These are phyloP conservation scores for Chloroclysta siterata DNA, from an alignment of 2,888 invertebrate genomes.

Conservation along the genomic window DNA sequence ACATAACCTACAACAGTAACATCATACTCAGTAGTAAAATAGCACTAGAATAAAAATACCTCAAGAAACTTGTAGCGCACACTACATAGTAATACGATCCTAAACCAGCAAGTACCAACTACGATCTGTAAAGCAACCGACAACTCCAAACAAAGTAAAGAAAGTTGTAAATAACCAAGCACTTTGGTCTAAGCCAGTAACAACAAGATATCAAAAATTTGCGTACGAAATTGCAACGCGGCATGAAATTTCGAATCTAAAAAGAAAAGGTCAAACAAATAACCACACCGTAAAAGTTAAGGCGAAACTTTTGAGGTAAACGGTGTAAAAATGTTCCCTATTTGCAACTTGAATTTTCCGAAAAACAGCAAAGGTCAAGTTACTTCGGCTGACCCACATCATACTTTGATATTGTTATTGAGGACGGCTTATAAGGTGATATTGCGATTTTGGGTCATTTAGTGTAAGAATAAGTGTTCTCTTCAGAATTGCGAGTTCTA, in stretches of 20 bases:
- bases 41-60: background rate
- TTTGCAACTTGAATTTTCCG: conserved; percentile 20
- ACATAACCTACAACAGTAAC: no score
- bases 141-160: background rate
- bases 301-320: conserved; percentile 27
- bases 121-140: background rate
- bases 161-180: background rate
- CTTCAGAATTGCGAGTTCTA: background rate
- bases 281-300: conserved; percentile 27
- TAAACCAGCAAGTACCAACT: background rate
- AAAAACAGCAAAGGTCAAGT: conserved; percentile 22
- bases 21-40: no score
- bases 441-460: conserved; percentile 6
- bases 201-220: background rate
- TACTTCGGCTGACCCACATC: conserved; percentile 34
- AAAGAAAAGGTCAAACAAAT: conserved; percentile 22
- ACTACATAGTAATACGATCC: background rate
- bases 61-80: background rate
- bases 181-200: background rate
- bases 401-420: conserved; percentile 39
- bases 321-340: conserved; percentile 23
- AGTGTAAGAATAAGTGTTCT: background rate
- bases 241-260: conserved; percentile 7
- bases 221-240: conserved; percentile 2
- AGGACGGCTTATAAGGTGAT: conserved; percentile 24